phyloP scores from a whole-genome alignment of 2,888 invertebrate species.

The Pediacus dermestoides region DNA sequence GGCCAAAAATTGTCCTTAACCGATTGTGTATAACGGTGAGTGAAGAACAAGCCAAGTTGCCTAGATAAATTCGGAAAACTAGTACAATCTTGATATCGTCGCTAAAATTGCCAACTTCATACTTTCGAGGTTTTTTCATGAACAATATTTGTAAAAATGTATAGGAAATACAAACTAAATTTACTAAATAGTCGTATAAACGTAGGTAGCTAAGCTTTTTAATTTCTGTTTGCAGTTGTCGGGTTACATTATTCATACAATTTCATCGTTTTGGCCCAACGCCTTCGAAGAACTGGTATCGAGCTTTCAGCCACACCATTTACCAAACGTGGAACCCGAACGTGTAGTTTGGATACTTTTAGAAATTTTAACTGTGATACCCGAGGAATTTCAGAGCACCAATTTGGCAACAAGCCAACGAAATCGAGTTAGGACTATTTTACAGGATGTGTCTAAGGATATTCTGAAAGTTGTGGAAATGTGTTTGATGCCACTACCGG shows the following conservation, averaged over 20 bases:
- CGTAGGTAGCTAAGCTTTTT: background rate
- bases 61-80: too few relatives aligned
- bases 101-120: conserved; percentile 2
- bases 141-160: background rate
- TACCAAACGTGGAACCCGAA: conserved; percentile 59
- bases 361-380: conserved; percentile 81
- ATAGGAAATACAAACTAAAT: background rate
- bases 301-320: conserved; percentile 52
- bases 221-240: conserved; percentile 63
- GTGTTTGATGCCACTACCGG: conserved; percentile 46
- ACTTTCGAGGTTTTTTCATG: background rate
- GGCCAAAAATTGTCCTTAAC: conserved; percentile 82
- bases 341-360: conserved; percentile 67
- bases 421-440: conserved; percentile 44
- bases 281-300: conserved; percentile 73
- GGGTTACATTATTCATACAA: conserved; percentile 72
- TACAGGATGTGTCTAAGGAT: conserved; percentile 50
- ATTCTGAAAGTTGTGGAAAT: conserved; percentile 49
- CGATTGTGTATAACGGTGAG: conserved; percentile 84
- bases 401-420: conserved; percentile 47
- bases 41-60: too few relatives aligned
- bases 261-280: conserved; percentile 56
- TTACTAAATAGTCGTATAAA: background rate
- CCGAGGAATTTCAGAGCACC: conserved; percentile 68
- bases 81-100: conserved; percentile 11